These are phyloP conservation scores for Leptoteleia sp. DNA, from an alignment of 1,140 invertebrate species.

Conservation along the genomic window DNA sequence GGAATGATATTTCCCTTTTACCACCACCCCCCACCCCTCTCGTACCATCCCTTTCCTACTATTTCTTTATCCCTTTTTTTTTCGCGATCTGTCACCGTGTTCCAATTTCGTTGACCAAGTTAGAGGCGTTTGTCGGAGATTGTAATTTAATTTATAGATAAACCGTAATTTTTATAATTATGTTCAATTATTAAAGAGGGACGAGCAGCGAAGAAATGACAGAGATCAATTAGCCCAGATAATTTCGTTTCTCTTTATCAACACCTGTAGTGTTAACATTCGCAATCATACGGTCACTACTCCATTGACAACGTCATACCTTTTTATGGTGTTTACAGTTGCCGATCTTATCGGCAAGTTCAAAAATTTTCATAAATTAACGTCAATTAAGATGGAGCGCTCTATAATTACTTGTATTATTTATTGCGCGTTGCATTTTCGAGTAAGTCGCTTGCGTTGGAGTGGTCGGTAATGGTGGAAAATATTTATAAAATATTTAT, in stretches of 20 bases:
- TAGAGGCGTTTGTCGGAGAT: background rate
- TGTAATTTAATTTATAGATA: slow-evolving; percentile 1
- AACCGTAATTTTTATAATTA: background rate
- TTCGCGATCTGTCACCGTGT: background rate
- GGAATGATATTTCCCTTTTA: too few species aligned
- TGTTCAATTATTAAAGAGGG: background rate
- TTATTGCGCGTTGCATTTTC: slow-evolving; percentile 20
- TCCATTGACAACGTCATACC: too few species aligned
- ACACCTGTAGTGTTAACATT: slow-evolving; percentile 30
- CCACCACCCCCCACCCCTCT: too few species aligned
- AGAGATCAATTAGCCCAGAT: slow-evolving; percentile 17
- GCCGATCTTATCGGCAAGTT: slow-evolving; percentile 29
- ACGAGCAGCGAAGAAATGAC: background rate
- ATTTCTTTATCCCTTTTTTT: too few species aligned
- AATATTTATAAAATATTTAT: too few species aligned
- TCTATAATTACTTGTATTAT: slow-evolving; percentile 44
- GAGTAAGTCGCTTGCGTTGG: background rate
- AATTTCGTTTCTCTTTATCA: slow-evolving; percentile 17
- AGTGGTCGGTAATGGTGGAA: background rate
- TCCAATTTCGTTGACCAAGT: slow-evolving; percentile 1
- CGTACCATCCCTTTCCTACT: too few species aligned
- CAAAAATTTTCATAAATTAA: slow-evolving; percentile 52
- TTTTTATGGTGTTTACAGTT: background rate
- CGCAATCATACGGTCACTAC: background rate
- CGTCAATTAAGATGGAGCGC: slow-evolving; percentile 24